These are phyloP conservation scores for Jacana jacana DNA, from an alignment of 2,113 vertebrate species.

Conservation along the genomic window DNA sequence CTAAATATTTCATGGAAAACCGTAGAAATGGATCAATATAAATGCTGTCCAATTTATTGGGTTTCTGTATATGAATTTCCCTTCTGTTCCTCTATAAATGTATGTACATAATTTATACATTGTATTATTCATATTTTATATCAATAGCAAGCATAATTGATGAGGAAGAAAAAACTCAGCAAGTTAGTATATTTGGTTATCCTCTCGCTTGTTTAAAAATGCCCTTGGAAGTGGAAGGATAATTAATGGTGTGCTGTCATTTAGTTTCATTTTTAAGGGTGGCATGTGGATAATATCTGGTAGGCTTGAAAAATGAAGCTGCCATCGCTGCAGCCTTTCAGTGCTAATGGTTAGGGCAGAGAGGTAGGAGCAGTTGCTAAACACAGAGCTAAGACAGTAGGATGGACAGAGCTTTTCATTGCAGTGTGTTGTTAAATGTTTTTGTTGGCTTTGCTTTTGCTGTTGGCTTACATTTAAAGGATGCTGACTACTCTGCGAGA, in stretches of 20 bases:
- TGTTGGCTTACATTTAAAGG: constrained; percentile 11
- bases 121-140: neutral
- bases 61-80: neutral
- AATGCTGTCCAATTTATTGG: neutral
- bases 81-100: neutral
- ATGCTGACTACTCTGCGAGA: neutral
- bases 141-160: neutral
- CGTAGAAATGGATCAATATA: neutral
- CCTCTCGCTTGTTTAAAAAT: constrained; percentile 7
- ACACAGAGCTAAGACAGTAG: neutral
- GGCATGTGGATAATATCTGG: neutral
- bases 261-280: constrained; percentile 1
- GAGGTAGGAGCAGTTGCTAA: neutral
- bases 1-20: neutral
- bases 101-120: neutral
- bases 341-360: neutral
- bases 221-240: neutral
- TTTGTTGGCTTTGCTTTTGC: constrained; percentile 24
- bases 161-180: neutral
- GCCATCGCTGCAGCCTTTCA: neutral
- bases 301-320: constrained; percentile 6
- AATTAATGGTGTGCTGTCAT: neutral
- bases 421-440: neutral
- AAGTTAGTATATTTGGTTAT: neutral
- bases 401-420: neutral